Evolutionary conservation across 2,797 vertebrate genomes (phyloP).

Genomic region (Hyperoplus lanceolatus): DNA sequence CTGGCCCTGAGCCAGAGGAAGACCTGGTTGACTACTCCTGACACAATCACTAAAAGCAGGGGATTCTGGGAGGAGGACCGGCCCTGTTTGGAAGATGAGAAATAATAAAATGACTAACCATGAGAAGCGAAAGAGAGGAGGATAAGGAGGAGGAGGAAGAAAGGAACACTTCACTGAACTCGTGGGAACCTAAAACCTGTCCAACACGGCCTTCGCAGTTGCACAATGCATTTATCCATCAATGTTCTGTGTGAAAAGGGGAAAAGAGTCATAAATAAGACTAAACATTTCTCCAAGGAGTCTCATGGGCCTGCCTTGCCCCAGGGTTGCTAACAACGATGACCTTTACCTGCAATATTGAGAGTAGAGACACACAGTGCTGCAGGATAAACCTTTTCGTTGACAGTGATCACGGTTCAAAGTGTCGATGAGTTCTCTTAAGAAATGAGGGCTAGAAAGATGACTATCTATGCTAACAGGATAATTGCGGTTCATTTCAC

Average conservation of each 20-base stretch:
- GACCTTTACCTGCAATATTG: constrained; percentile 37
- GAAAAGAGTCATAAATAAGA: constrained; percentile 49
- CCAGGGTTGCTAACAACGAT: background rate
- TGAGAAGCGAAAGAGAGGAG: constrained; percentile 66
- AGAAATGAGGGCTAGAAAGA: background rate
- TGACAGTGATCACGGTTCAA: background rate
- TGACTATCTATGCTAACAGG: background rate
- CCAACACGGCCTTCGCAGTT: constrained; percentile 69
- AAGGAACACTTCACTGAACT: constrained; percentile 66
- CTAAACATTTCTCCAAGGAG: constrained; percentile 8
- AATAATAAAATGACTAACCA: constrained; percentile 80
- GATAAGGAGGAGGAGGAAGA: constrained; percentile 58
- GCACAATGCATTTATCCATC: constrained; percentile 66
- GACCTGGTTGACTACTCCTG: constrained; percentile 75
- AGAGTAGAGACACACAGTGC: background rate
- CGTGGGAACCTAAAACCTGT: constrained; percentile 86
- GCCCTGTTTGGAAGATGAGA: constrained; percentile 55
- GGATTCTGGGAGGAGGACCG: constrained; percentile 77
- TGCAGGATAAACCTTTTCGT: background rate
- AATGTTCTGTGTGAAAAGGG: background rate
- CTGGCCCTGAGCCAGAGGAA: constrained; percentile 84
- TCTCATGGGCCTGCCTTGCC: constrained; percentile 20
- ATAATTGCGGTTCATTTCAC: background rate
- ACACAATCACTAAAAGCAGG: constrained; percentile 57
- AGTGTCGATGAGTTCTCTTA: background rate